Percentiles rank a stretch among this genome's conserved stretches.
Conservation (phyloP, 2,113 vertebrate genomes). For the Acinonyx jubatus region DNA sequence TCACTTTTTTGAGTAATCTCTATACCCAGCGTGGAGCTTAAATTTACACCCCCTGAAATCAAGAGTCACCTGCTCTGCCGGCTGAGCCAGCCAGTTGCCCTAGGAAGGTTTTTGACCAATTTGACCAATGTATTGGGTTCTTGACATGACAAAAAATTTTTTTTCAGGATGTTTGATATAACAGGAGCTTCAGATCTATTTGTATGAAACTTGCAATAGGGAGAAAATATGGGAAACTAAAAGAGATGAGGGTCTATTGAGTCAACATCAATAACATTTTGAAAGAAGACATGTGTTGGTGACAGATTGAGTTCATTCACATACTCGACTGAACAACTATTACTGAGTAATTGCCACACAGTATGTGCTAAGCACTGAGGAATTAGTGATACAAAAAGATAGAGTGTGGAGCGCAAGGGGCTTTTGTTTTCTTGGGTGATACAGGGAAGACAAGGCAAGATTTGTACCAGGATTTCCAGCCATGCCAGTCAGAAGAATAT, state of each 20-base stretch:
- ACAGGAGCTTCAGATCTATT: background rate
- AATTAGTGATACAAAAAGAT: slow-evolving; percentile 7
- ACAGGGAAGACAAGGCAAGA: background rate
- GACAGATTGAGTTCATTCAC: background rate
- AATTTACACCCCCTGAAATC: background rate
- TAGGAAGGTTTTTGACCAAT: background rate
- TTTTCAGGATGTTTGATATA: slow-evolving; percentile 16
- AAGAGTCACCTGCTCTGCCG: background rate
- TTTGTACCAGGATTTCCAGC: background rate
- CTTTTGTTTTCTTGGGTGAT: background rate
- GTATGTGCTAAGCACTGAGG: background rate
- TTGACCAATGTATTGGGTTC: background rate
- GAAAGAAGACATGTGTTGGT: background rate
- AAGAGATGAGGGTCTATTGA: background rate
- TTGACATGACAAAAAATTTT: background rate
- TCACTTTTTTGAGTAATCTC: background rate
- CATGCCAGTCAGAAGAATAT: background rate
- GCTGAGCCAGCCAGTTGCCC: background rate
- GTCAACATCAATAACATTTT: background rate
- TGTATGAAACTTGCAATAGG: slow-evolving; percentile 10
- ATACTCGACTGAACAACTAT: background rate
- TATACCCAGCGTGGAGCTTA: background rate
- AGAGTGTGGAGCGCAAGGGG: background rate
- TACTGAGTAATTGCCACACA: background rate
- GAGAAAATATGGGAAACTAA: background rate